Base-by-base conservation (phyloP, 2,888 invertebrate species). In the Xanthia icteritia region DNA sequence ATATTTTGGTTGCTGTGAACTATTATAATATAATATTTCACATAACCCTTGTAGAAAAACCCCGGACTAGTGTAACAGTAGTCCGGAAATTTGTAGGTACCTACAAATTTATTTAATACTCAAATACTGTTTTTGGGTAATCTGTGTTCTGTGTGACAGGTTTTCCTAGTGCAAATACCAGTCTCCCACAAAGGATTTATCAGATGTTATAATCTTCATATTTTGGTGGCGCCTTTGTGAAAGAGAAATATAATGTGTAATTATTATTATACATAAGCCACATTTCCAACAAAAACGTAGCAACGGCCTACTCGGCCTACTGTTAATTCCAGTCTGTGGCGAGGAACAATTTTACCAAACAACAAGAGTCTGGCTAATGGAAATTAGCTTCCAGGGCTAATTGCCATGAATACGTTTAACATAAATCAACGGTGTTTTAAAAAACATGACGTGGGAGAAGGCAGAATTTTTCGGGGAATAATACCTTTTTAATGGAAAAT, bases 361-460 rank as follows among this genome's bases (percentile, higher is more conserved):
- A 89, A 89, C 92, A 91, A 91, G 90, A 90, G 90, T 88, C 89
- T 83, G 84, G 86, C 90, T 92, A 92, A 93, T 92, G 92, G 91
- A 91, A 92, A 93, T 93, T 92, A 93, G 92, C 91, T 89, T 89
- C 89, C 89, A 87, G 84, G 86, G 86, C 91, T 93, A 93, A 93
- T 93, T 93, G 92, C 92, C 88, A 91, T 92, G 93, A 93, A 93
- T 93, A 93, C 90, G 90, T 86, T 93, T 93, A 91, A 88, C 92
- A 93, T 93, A 92, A 93, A 93, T 92, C 91, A 90, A 88, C 87
- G 85, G 82, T 89, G 91, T 89, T 92, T 91, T 92, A 90, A 92
- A 93, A 93, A 93, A 91, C 92, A 91, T 92, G 92, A 91, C 91
- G 88, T 81, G 85, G 86, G 89, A 81, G 85, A 87, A 90, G 85